Percentiles rank a stretch among this genome's conserved stretches.
These are phyloP conservation scores for Rachycentron canadum DNA, from an alignment of 2,797 vertebrate species.

Conservation along the genomic window DNA sequence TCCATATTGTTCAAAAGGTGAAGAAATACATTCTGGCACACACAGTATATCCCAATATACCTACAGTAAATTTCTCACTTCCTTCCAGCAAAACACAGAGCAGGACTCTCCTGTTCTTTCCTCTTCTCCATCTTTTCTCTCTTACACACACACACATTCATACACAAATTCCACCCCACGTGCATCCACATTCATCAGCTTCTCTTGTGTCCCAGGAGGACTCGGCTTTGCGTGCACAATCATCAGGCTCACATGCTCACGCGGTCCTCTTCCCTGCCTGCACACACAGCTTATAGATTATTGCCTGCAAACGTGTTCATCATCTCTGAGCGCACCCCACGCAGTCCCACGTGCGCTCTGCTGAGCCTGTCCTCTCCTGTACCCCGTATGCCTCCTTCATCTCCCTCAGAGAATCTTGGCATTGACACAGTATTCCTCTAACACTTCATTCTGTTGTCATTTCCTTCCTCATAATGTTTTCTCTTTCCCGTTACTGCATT, in stretches of 20 bases:
- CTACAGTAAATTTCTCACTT: not conserved
- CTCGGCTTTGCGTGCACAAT: conserved; percentile 38
- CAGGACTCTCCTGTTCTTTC: conserved; percentile 11
- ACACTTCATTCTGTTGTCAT: not conserved
- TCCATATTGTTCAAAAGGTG: not conserved
- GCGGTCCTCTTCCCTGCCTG: conserved; percentile 34
- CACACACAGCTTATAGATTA: conserved; percentile 61
- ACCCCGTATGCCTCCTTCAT: conserved; percentile 21
- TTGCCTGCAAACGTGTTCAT: conserved; percentile 48
- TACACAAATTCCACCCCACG: conserved; percentile 31
- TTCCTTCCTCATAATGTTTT: not conserved
- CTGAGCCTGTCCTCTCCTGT: conserved; percentile 37
- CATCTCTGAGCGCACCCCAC: conserved; percentile 37
- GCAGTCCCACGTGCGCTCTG: conserved; percentile 57
- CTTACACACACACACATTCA: not conserved
- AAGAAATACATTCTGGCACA: not conserved
- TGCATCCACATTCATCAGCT: conserved; percentile 48
- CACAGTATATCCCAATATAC: not conserved
- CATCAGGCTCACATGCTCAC: conserved; percentile 61
- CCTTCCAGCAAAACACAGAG: not conserved
- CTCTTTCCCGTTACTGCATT: not conserved
- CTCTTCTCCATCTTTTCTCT: not conserved
- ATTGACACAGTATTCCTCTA: not conserved
- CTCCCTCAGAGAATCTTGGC: conserved; percentile 47
- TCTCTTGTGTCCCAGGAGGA: conserved; percentile 34